Evolutionary conservation across 1,140 invertebrate species (phyloP).

Genomic region (Euura lappo): DNA sequence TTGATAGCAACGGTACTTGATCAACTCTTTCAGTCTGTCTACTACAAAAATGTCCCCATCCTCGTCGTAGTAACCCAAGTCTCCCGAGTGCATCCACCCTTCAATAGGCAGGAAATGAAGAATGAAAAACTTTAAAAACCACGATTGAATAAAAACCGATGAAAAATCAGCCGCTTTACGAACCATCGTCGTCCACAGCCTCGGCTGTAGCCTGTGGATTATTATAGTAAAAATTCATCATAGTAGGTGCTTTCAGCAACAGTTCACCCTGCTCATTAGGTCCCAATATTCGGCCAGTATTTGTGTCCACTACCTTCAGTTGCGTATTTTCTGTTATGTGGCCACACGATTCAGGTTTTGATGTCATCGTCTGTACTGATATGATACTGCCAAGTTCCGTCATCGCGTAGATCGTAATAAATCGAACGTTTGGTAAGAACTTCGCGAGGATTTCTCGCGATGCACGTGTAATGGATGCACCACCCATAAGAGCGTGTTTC

Average conservation of each 20-base stretch:
- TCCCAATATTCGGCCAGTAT: constrained; percentile 49
- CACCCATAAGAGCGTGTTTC: constrained; percentile 31
- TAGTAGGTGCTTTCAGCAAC: constrained; percentile 44
- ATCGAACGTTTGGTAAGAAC: constrained; percentile 22
- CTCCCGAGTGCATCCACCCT: constrained; percentile 65
- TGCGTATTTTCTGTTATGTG: constrained; percentile 30
- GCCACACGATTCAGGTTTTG: constrained; percentile 35
- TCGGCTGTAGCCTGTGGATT: constrained; percentile 54
- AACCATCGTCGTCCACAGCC: constrained; percentile 62
- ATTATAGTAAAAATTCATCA: constrained; percentile 43
- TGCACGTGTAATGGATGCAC: constrained; percentile 41
- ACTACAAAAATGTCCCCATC: constrained; percentile 60
- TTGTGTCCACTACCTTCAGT: constrained; percentile 47
- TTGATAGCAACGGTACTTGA: constrained; percentile 66
- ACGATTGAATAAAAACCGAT: not conserved
- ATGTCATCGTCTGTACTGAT: constrained; percentile 11
- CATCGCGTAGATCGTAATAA: constrained; percentile 34
- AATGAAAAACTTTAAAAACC: not conserved
- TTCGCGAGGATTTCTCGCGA: constrained; percentile 24
- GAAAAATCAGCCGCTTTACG: constrained; percentile 19
- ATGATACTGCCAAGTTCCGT: constrained; percentile 29
- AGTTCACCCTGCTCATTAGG: constrained; percentile 54
- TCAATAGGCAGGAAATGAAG: not conserved
- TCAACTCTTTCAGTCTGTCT: constrained; percentile 67
- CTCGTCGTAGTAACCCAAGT: constrained; percentile 62